Evolutionary conservation across 2,888 invertebrate genomes (phyloP), one percentile per base, ranked within the genome.

Genomic region (Cheilosia grossa): DNA sequence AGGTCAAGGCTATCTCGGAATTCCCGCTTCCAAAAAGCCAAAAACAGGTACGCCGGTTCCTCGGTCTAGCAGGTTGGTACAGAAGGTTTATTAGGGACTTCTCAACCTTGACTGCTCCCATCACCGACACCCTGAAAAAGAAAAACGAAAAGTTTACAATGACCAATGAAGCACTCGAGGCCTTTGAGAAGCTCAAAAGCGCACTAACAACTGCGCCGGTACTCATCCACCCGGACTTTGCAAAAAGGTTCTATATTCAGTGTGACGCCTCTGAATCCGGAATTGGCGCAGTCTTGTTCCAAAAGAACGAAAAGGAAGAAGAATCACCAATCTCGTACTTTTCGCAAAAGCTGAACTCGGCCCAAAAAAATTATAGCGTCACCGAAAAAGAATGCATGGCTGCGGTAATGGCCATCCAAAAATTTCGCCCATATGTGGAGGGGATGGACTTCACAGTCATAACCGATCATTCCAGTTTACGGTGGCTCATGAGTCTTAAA

Each of bases 221-320:
- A 0, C 56, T 87, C 15, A 56, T 79, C 13, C 78, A 80, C 4
- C 72, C 87, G 2, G 37, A 87, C 17, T 87, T 87, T 53, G 79
- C 0, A 1, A 37, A 37, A 13, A 37, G 13, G 4, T 37, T 37
- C 0, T 37, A 37, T 4, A 13, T 37, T 1, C 81, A 85, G 13
- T 87, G 87, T 24, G 78, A 86, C 42, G 80, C 73, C 10, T 56
- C 56, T 2, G 19, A 33, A 0, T 56, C 33, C 9, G 56, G 56
- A 33, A 56, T 56, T 9, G 33, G 56, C 13, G 30, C 53, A n/a
- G 53, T 53, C 4, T 24, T 27, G 10, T 53, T 24, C n/a, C 53
- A 51, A 17, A 21, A 37, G 13, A 37, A 37, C 13, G 37, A 37
- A 13, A 37, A 21, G 21, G 9, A 51, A 2, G 49, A 51, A 51